phyloP scores from a whole-genome alignment of 2,888 invertebrate genomes.

The Syrphus vitripennis region DNA sequence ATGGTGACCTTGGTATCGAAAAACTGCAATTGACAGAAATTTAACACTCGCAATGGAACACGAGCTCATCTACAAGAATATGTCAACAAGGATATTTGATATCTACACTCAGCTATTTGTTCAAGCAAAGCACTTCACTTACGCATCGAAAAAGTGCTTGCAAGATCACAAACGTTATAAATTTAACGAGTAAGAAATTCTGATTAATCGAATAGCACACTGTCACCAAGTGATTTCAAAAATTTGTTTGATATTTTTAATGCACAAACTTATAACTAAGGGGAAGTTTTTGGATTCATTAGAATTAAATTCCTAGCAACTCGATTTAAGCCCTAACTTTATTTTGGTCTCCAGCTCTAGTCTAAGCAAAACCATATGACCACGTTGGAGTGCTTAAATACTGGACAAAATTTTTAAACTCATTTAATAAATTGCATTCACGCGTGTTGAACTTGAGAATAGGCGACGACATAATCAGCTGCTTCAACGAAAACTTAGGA shows the following conservation, averaged over 20 bases:
- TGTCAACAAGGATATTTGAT: conserved; percentile 65
- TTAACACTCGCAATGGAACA: conserved; percentile 25
- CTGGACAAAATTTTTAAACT: not conserved
- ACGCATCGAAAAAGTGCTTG: conserved; percentile 21
- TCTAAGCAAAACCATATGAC: not conserved
- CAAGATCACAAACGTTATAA: not conserved
- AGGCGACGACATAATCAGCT: not conserved
- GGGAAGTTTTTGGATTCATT: not conserved
- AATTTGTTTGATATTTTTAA: not conserved
- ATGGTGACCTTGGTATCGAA: conserved; percentile 39
- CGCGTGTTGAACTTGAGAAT: not conserved
- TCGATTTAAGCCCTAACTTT: too few species aligned
- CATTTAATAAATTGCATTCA: not conserved
- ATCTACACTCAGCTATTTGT: not conserved
- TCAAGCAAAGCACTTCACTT: not conserved
- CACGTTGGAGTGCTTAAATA: not conserved
- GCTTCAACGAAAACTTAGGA: not conserved
- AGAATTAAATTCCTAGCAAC: too few species aligned
- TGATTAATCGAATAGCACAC: not conserved
- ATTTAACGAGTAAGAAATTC: not conserved
- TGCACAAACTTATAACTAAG: too few species aligned
- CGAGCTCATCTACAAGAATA: conserved; percentile 34
- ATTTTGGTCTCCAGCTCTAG: too few species aligned
- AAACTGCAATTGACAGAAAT: conserved; percentile 17
- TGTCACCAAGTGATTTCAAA: not conserved